A percentile compares a stretch with the other conserved stretches of the same genome.
phyloP scores from a whole-genome alignment of 2,888 invertebrate species.

The Lasioglossum calceatum region DNA sequence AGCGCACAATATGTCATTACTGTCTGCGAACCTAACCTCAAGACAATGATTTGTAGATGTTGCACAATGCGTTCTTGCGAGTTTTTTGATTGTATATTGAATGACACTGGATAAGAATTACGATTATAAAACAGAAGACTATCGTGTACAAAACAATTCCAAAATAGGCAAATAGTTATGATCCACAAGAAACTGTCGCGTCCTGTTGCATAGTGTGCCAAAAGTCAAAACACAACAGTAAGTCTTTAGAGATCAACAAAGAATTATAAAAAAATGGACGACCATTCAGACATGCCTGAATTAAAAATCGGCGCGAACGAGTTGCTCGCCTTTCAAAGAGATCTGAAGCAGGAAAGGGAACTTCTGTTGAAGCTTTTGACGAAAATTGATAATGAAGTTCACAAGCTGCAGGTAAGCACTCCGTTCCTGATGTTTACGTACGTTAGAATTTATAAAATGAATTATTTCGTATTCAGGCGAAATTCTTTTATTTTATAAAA shows the following conservation, averaged over 20 bases:
- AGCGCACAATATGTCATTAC: too few relatives aligned
- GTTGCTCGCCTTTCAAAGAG: conserved; percentile 70
- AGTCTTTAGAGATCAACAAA: neutral
- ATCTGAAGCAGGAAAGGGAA: conserved; percentile 76
- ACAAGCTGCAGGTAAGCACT: conserved; percentile 76
- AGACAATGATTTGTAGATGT: neutral
- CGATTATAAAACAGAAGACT: neutral
- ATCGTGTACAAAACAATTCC: neutral
- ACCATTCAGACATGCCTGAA: neutral
- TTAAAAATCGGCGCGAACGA: conserved; percentile 59
- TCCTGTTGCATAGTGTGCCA: too few relatives aligned
- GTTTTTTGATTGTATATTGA: neutral
- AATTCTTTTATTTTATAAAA: neutral
- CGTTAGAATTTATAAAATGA: neutral
- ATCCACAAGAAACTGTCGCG: neutral
- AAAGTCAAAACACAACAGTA: neutral
- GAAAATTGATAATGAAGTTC: conserved; percentile 78
- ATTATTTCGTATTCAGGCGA: neutral
- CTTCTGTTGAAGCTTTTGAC: conserved; percentile 71
- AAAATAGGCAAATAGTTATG: neutral
- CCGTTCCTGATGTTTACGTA: neutral
- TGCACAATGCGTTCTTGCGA: neutral
- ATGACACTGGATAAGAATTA: neutral
- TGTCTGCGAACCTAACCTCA: neutral
- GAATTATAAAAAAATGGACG: neutral